Evolutionary conservation across 2,888 invertebrate genomes (phyloP).

Genomic region (Drosophila neoperkinsi): DNA sequence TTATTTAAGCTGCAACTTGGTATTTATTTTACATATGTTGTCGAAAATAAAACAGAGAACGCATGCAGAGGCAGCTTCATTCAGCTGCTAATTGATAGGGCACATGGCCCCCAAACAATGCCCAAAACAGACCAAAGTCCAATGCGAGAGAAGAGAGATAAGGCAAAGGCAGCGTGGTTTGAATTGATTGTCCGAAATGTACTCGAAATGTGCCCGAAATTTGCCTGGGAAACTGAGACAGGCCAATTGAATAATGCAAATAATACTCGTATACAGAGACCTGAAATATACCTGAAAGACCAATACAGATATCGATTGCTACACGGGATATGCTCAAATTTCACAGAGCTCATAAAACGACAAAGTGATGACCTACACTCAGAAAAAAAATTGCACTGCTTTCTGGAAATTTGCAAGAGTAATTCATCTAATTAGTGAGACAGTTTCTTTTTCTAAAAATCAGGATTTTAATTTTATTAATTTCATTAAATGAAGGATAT

Average conservation of each 20-base stretch:
- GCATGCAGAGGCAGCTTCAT: neutral
- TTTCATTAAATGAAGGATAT: neutral
- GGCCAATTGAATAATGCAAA: constrained; percentile 58
- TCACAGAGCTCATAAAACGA: constrained; percentile 9
- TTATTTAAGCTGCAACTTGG: neutral
- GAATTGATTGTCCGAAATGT: constrained; percentile 33
- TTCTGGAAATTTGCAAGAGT: no score
- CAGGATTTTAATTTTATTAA: neutral
- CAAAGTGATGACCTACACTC: constrained; percentile 17
- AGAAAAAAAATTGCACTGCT: neutral
- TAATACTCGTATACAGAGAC: constrained; percentile 24
- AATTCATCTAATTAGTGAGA: neutral
- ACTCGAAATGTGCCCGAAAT: constrained; percentile 10
- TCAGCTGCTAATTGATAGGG: constrained; percentile 41
- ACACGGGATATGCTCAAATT: constrained; percentile 46
- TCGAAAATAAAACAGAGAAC: neutral
- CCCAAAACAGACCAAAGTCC: constrained; percentile 4
- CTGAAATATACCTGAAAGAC: constrained; percentile 4
- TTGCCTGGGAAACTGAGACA: constrained; percentile 33
- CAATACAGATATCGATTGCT: constrained; percentile 71
- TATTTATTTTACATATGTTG: neutral
- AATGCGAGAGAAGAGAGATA: neutral
- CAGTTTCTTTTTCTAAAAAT: neutral
- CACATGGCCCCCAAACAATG: constrained; percentile 27
- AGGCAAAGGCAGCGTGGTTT: constrained; percentile 35